Base-by-base conservation (phyloP, 2,113 vertebrate species). In the Gavia stellata region DNA sequence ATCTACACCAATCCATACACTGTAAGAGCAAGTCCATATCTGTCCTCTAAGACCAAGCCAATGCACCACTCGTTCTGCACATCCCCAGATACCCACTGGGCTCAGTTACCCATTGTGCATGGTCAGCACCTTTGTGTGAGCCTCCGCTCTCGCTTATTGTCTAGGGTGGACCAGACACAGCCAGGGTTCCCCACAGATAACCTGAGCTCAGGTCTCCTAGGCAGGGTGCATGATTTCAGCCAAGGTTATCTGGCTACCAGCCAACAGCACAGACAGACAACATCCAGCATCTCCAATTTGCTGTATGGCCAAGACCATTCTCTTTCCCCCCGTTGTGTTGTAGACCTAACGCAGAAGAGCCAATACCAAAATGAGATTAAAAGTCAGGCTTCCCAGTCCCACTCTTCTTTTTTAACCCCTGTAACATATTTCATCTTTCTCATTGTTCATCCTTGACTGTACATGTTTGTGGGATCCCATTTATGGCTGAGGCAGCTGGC, bases 401-500 rank as follows among this genome's bases (percentile, higher is more conserved):
- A 17, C 34, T 67, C 26, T 34, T 83, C 77, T 38, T 71, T 61
- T 92, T 62, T 58, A 91, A 34, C 23, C 74, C 83, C 56, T 81
- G 86, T 65, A 84, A 63, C 7, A 36, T 28, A 52, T 90, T 91
- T 95, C 78, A 94, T 86, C 77, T 89, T 59, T 92, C 72, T 83
- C 71, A 84, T 86, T 85, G 92, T 95, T 96, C 85, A 38, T 44
- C 87, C 86, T 66, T 95, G 97, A 94, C 96, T 86, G 74, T 75
- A 81, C 86, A 70, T 10, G 85, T 93, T 94, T 96, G 93, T 97
- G 94, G 96, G 94, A 97, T 86, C 81, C 85, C 59, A 14, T 75
- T 94, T 65, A 29, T 20, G 91, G 90, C 88, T 95, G 90, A 95
- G 94, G 97, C 94, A 92, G 63, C 92, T 96, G 95, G 97, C 96